Percentiles rank a stretch among this genome's conserved stretches.
Conservation (phyloP, 2,797 vertebrate genomes). For the Chaetophractus vellerosus region DNA sequence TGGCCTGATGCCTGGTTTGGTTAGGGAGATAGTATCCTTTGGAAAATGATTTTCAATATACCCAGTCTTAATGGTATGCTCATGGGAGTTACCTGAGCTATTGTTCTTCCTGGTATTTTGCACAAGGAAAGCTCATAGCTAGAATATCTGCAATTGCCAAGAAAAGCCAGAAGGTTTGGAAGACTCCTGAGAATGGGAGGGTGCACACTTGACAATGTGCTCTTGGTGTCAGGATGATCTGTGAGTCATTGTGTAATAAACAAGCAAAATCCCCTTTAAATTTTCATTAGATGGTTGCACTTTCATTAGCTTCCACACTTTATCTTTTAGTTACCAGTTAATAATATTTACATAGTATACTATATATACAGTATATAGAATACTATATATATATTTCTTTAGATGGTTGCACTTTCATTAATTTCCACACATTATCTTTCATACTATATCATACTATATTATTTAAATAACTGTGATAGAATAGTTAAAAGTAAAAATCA, state of each 20-base stretch:
- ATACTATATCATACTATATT: not conserved
- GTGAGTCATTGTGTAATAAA: not conserved
- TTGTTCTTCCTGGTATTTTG: constrained; percentile 4
- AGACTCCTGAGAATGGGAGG: not conserved
- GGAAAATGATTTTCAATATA: not conserved
- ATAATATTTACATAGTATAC: not conserved
- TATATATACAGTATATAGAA: not conserved
- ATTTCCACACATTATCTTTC: not conserved
- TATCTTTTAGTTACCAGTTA: not conserved
- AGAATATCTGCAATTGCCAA: not conserved
- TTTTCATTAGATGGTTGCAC: not conserved
- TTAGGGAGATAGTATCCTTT: not conserved
- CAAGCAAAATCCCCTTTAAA: not conserved
- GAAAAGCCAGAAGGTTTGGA: not conserved
- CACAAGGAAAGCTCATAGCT: not conserved
- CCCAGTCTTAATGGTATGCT: not conserved
- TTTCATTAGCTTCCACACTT: not conserved
- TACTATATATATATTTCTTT: not conserved
- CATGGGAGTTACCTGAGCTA: not conserved
- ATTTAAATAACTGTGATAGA: not conserved
- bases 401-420: not conserved
- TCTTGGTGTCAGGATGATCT: not conserved
- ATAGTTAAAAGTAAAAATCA: not conserved
- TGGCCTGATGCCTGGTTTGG: not conserved
- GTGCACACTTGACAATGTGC: not conserved